phyloP scores from a whole-genome alignment of 1,140 invertebrate genomes.

The Drosophila saltans region DNA sequence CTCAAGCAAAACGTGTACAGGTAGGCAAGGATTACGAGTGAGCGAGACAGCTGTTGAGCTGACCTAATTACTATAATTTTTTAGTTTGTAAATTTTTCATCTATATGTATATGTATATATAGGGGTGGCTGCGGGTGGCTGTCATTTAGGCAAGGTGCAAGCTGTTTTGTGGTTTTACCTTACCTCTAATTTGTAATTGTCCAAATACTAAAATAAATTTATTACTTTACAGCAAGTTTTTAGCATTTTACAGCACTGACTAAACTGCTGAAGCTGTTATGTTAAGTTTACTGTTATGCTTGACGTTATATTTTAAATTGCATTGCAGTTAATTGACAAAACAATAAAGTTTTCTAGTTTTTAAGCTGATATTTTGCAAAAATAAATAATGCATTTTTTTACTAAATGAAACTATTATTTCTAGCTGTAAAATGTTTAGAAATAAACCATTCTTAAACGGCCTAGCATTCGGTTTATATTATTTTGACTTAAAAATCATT shows the following conservation, averaged over 20 bases:
- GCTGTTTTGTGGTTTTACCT: slow-evolving; percentile 33
- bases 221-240: neutral
- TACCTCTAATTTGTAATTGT: neutral
- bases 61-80: slow-evolving; percentile 72
- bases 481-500: no score
- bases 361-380: no score
- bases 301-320: neutral
- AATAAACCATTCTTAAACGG: no score
- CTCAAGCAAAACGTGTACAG: slow-evolving; percentile 20
- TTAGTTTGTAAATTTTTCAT: slow-evolving; percentile 38
- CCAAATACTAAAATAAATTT: neutral
- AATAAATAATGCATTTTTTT: no score
- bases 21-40: neutral
- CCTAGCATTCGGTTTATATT: no score
- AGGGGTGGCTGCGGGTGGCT: slow-evolving; percentile 58
- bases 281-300: neutral
- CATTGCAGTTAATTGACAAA: neutral
- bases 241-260: slow-evolving; percentile 28
- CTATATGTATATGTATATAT: slow-evolving; percentile 30
- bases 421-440: no score
- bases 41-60: slow-evolving; percentile 43
- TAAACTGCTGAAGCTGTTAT: neutral
- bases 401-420: no score
- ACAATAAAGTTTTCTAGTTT: no score
- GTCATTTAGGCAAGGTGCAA: slow-evolving; percentile 28